Evolutionary conservation across 2,888 invertebrate species (phyloP), one percentile per base, ranked within the genome.

Genomic region (Escarpia spicata): DNA sequence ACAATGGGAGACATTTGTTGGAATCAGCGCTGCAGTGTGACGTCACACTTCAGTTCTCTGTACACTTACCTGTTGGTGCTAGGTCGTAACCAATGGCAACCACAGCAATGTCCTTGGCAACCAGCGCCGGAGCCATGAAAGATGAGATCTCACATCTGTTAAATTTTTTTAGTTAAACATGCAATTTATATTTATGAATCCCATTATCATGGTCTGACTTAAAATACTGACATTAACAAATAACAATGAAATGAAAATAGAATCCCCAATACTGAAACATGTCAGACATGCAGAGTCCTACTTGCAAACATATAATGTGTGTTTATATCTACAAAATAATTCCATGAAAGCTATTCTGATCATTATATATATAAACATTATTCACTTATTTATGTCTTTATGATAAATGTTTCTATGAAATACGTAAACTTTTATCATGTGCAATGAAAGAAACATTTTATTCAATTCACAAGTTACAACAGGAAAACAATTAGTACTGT

Each of bases 61-160:
- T 37, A 37, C 52, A 52, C 75, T 75, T 1, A 75, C 75, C 75
- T 75, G 19, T 2, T 75, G 75, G 75, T 75, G 75, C 75, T 6
- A 75, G 75, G 75, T 75, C 75, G 75, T 75, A 75, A 75, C 75
- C 75, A 75, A 75, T n/a, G 75, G 75, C 75, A 75, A 75, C 75
- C n/a, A 75, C 75, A n/a, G 75, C 75, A 75, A 3, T 75, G 26
- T 26, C 75, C n/a, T 2, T 4, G n/a, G 26, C 75, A 75, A 75
- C 75, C n/a, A 75, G n/a, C 6, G 26, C 26, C 6, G 75, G 75
- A 75, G 75, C 75, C 75, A 75, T 75, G 75, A 75, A 75, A n/a
- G 75, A 75, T 26, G 75, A 26, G 26, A 75, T 26, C 26, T 75
- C 75, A 75, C 75, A 75, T 26, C 75, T 75, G 75, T 75, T 19